These are phyloP conservation scores for Lamellibrachia luymesi DNA, from an alignment of 1,140 invertebrate species.

Conservation along the genomic window DNA sequence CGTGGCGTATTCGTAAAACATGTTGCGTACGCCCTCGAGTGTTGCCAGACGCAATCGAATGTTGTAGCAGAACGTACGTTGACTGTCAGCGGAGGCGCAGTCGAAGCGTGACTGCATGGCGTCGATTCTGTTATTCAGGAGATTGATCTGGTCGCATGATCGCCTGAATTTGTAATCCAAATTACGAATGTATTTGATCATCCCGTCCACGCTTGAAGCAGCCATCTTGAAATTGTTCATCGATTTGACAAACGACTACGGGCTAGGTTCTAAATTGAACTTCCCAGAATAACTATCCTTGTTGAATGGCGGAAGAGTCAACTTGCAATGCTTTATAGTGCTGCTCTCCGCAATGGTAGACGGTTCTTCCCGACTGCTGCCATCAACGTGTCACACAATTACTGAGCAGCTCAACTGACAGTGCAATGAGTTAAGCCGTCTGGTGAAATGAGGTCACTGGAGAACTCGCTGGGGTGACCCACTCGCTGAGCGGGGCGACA, in stretches of 20 bases:
- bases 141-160: slow-evolving; percentile 43
- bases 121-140: slow-evolving; percentile 38
- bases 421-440: neutral
- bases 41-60: slow-evolving; percentile 44
- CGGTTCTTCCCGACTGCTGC: too few species aligned
- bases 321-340: neutral
- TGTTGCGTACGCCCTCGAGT: slow-evolving; percentile 44
- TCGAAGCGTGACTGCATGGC: slow-evolving; percentile 42
- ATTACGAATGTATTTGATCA: neutral
- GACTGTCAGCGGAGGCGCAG: slow-evolving; percentile 36
- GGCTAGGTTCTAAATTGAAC: too few species aligned
- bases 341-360: too few species aligned
- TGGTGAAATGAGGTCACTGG: neutral
- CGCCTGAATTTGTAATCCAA: slow-evolving; percentile 31
- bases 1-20: slow-evolving; percentile 45
- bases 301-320: neutral
- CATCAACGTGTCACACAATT: too few species aligned
- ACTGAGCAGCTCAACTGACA: neutral
- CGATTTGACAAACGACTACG: too few species aligned
- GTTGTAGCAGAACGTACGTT: slow-evolving; percentile 41
- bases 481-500: too few species aligned
- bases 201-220: neutral
- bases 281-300: neutral
- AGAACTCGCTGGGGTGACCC: neutral
- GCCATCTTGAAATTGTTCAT: neutral